Evolutionary conservation across 1,140 invertebrate species (phyloP).

Genomic region (Brachionus sp.): DNA sequence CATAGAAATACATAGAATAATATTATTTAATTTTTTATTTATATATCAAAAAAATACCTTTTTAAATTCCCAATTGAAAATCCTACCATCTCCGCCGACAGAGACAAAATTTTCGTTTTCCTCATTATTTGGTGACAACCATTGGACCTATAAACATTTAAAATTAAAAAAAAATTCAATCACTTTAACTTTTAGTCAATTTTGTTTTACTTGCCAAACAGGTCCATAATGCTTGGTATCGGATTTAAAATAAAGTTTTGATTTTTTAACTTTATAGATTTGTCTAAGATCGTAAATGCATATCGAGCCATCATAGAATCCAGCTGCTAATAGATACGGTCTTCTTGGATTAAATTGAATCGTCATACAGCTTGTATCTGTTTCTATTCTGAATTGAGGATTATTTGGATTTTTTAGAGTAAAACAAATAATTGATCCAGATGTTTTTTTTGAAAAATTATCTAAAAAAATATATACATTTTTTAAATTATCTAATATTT

Average conservation of each 20-base stretch:
- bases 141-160: slow-evolving; percentile 51
- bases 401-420: slow-evolving; percentile 86
- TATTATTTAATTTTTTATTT: neutral
- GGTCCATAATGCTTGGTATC: slow-evolving; percentile 61
- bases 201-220: slow-evolving; percentile 58
- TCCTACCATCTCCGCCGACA: slow-evolving; percentile 75
- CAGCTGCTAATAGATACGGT: slow-evolving; percentile 76
- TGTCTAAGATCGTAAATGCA: slow-evolving; percentile 74
- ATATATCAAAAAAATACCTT: slow-evolving; percentile 65
- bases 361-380: slow-evolving; percentile 79
- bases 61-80: slow-evolving; percentile 80
- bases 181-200: too few relatives aligned
- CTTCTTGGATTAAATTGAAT: slow-evolving; percentile 75
- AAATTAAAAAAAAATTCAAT: neutral
- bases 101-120: slow-evolving; percentile 82
- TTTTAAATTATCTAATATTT: neutral
- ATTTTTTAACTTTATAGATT: slow-evolving; percentile 43
- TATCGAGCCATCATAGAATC: slow-evolving; percentile 82
- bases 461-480: slow-evolving; percentile 61
- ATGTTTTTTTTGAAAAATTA: slow-evolving; percentile 72
- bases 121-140: slow-evolving; percentile 63
- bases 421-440: slow-evolving; percentile 74
- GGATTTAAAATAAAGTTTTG: slow-evolving; percentile 55
- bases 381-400: slow-evolving; percentile 76
- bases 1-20: neutral